A percentile compares a stretch with the other conserved stretches of the same genome.
These are phyloP conservation scores for Leptocoma aspasia DNA, from an alignment of 2,113 vertebrate species.

Conservation along the genomic window DNA sequence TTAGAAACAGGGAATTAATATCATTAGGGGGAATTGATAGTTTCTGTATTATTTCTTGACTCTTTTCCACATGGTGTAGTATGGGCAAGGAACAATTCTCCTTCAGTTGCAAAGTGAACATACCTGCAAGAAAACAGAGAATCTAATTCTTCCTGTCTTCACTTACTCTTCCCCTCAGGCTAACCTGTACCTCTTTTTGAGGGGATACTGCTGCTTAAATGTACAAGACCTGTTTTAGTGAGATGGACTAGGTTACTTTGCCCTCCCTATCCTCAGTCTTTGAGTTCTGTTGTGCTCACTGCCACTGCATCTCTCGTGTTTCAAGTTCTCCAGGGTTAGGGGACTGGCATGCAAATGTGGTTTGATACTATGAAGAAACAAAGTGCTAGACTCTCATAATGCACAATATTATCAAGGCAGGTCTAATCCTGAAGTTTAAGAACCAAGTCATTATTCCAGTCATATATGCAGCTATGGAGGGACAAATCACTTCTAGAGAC, in stretches of 20 bases:
- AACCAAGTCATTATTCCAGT: background rate
- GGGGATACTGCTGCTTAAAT: background rate
- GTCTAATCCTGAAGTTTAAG: background rate
- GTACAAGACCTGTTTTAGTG: background rate
- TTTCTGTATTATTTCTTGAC: background rate
- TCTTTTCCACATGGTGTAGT: background rate
- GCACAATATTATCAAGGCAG: background rate
- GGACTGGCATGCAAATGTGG: background rate
- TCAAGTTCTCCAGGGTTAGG: background rate
- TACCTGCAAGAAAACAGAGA: background rate
- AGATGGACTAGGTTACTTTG: background rate
- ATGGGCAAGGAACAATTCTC: background rate
- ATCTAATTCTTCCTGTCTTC: background rate
- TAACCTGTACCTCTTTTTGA: background rate
- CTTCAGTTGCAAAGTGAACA: background rate
- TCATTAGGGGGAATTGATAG: background rate
- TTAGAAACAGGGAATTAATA: background rate
- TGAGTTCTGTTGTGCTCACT: background rate
- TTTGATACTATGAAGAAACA: background rate
- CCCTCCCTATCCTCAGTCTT: background rate
- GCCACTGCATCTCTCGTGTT: fast-evolving
- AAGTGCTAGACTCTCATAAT: background rate
- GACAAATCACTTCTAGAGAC: background rate
- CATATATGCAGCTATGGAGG: background rate
- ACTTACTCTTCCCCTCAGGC: background rate